Base-by-base conservation (phyloP, 2,888 invertebrate species). In the Ichneumoninae sp. region DNA sequence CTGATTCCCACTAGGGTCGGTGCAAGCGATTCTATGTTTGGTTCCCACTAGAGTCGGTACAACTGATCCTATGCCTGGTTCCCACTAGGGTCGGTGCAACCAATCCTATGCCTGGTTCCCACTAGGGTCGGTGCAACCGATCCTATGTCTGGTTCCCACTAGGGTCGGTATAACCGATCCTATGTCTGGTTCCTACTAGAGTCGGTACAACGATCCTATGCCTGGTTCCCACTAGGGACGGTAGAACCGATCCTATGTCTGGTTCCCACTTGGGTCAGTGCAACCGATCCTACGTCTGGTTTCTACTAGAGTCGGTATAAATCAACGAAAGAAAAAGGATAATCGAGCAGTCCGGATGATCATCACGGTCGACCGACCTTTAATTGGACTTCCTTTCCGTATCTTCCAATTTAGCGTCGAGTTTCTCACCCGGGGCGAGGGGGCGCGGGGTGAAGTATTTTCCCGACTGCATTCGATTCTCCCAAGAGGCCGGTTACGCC, bases 401-500 rank as follows among this genome's bases (percentile, higher is more conserved):
- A 22, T 44, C 8, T 47, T n/a, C 44, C n/a, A n/a, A 50, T 50
- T 13, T 50, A 10, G 47, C 26, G 30, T 47, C 16, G 63, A 33
- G 13, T 65, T 70, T 60, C 16, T 19, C 47, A 33, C 47, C 44
- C 60, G 73, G 16, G n/a, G 7, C 30, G 47, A 7, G 63, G 6
- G 13, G 73, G 10, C n/a, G 10, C 30, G 44, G 63, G 16, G 44
- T 1, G 16, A 47, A 47, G 16, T 63, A 30, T 63, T 63, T 73
- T 60, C 22, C 44, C 44, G 30, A 6, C n/a, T 74, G 6, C 7
- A 13, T 33, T 1, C 10, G 44, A 30, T 47, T 47, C 63, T 16
- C 10, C 8, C 73, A 7, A 47, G 40, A 30, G 10, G 52, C 22
- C 65, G 47, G 65, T 66, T 76, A 76, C 76, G 66, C 76, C 76